Conservation (phyloP, 2,113 vertebrate genomes). For the Petaurus breviceps region DNA sequence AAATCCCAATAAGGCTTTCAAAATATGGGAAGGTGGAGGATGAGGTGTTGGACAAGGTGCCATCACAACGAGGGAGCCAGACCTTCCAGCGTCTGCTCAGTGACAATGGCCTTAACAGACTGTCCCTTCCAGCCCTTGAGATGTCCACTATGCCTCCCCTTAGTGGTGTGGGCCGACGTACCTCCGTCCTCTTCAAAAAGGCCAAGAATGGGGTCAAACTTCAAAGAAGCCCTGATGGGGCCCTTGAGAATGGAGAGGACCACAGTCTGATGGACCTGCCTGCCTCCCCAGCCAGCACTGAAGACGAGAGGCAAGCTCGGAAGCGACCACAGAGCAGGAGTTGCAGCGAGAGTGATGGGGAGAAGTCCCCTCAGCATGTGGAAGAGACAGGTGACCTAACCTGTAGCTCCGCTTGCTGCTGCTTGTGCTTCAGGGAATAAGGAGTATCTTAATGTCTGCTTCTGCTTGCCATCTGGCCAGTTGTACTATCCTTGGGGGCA, state of each 20-base stretch:
- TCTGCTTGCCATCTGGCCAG: conserved; percentile 33
- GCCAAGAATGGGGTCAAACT: conserved; percentile 94
- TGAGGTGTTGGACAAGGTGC: conserved; percentile 83
- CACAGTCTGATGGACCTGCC: conserved; percentile 72
- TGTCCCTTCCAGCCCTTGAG: conserved; percentile 79
- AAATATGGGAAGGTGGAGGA: conserved; percentile 87
- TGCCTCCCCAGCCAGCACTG: conserved; percentile 71
- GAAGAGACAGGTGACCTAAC: conserved; percentile 87
- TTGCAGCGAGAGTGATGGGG: conserved; percentile 84
- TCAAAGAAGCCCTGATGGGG: conserved; percentile 87
- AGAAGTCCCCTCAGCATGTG: conserved; percentile 84
- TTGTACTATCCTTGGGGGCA: not conserved
- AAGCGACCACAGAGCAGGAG: conserved; percentile 82
- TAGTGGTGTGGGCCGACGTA: conserved; percentile 90
- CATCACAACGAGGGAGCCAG: conserved; percentile 84
- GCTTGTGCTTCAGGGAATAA: conserved; percentile 34
- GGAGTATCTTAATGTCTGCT: conserved; percentile 17
- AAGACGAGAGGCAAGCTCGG: conserved; percentile 75
- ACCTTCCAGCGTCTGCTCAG: conserved; percentile 81
- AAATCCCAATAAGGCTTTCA: conserved; percentile 82
- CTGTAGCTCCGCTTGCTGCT: conserved; percentile 60
- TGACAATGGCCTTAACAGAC: conserved; percentile 85
- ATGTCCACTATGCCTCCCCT: conserved; percentile 70
- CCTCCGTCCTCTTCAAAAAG: conserved; percentile 95
- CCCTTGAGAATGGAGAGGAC: conserved; percentile 88